Conservation (phyloP, 23 tunicate species). For the Phallusia fumigata region DNA sequence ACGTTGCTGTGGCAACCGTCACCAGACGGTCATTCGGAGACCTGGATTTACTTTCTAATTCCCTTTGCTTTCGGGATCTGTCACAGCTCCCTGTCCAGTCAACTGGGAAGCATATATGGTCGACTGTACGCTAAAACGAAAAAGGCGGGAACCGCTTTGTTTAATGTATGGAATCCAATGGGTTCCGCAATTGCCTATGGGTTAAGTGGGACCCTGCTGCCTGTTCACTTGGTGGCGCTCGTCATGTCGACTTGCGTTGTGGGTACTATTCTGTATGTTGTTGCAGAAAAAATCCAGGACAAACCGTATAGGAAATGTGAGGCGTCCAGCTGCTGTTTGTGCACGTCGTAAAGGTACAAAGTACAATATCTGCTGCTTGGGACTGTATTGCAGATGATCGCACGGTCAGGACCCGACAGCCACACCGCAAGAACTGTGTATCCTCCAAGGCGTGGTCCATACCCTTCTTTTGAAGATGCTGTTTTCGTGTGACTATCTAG, state of each 20-base stretch:
- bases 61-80: constrained; percentile 48
- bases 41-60: constrained; percentile 37
- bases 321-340: not conserved
- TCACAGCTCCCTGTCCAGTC: constrained; percentile 42
- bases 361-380: not conserved
- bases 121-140: constrained; percentile 44
- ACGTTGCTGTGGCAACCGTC: constrained; percentile 63
- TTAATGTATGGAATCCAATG: constrained; percentile 65
- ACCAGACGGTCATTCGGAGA: not conserved
- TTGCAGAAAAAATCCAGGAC: constrained; percentile 42
- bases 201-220: constrained; percentile 43
- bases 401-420: no score
- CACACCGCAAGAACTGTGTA: no score
- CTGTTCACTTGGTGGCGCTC: constrained; percentile 51
- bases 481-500: no score
- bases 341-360: not conserved
- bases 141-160: constrained; percentile 58
- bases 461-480: no score
- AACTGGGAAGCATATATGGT: constrained; percentile 44
- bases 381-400: not conserved
- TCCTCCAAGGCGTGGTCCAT: no score
- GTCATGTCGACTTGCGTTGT: constrained; percentile 43
- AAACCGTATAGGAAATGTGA: constrained; percentile 45
- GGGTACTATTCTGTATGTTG: constrained; percentile 41
- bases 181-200: constrained; percentile 76